Percentiles rank a stretch among this genome's conserved stretches.
Evolutionary conservation across 1,140 invertebrate species (phyloP).

Genomic region (Cyclina sinensis): DNA sequence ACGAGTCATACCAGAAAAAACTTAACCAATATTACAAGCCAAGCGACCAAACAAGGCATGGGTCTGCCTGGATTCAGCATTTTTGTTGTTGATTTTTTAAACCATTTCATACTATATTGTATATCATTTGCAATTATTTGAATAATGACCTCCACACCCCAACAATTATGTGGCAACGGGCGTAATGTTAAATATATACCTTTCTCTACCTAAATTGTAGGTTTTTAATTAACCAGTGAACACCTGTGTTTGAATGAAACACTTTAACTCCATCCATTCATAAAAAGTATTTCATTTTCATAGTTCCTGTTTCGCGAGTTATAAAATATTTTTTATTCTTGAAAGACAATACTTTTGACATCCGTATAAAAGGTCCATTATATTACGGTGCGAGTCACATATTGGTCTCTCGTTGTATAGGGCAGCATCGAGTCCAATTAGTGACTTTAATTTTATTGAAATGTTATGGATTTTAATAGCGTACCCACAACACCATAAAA

Average conservation of each 20-base stretch:
- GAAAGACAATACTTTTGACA: conserved; percentile 60
- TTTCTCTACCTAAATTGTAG: conserved; percentile 6
- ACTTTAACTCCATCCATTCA: conserved; percentile 29
- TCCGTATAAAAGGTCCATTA: conserved; percentile 49
- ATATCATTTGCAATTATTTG: conserved; percentile 17
- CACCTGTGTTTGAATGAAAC: conserved; percentile 49
- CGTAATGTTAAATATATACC: background rate
- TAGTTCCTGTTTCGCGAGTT: conserved; percentile 45
- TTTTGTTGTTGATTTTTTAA: conserved; percentile 16
- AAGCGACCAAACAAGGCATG: too few relatives aligned
- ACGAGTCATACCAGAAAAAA: too few relatives aligned
- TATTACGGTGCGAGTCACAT: conserved; percentile 21
- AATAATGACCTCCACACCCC: conserved; percentile 2
- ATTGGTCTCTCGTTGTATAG: conserved; percentile 12
- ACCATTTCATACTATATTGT: conserved; percentile 2
- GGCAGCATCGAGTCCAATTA: conserved; percentile 6
- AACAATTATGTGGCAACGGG: conserved; percentile 20
- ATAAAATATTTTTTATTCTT: conserved; percentile 56
- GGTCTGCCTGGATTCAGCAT: background rate
- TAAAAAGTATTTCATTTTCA: conserved; percentile 58
- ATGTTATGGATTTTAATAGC: conserved; percentile 39
- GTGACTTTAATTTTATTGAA: conserved; percentile 31
- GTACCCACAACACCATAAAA: background rate
- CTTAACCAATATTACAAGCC: too few relatives aligned
- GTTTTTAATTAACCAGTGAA: conserved; percentile 37